These are phyloP conservation scores for Cephus runcator DNA, from an alignment of 2,888 invertebrate species.

Conservation along the genomic window DNA sequence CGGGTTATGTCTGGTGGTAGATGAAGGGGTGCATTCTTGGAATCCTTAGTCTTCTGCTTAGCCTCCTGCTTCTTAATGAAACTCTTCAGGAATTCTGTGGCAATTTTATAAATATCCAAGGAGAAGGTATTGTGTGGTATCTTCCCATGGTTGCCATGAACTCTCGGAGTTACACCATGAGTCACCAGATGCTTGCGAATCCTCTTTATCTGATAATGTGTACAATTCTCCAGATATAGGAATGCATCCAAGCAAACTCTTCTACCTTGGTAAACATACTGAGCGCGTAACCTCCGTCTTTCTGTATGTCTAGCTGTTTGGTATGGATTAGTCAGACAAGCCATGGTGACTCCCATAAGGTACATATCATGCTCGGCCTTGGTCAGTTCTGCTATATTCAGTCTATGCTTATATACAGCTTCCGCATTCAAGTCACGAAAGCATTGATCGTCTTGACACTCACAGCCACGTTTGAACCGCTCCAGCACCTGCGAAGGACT, in stretches of 20 bases:
- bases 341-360: conserved; percentile 87
- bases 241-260: conserved; percentile 83
- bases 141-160: conserved; percentile 84
- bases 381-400: conserved; percentile 82
- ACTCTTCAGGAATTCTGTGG: conserved; percentile 79
- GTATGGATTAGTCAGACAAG: conserved; percentile 78
- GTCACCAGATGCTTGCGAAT: conserved; percentile 83
- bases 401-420: conserved; percentile 78
- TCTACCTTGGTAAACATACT: conserved; percentile 82
- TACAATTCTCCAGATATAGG: conserved; percentile 82
- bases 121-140: conserved; percentile 85
- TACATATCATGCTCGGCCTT: conserved; percentile 88
- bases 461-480: conserved; percentile 78
- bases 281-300: conserved; percentile 77
- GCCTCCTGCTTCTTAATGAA: conserved; percentile 76
- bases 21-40: conserved; percentile 68
- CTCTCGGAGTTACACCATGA: conserved; percentile 81
- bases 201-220: conserved; percentile 81
- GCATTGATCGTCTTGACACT: conserved; percentile 81
- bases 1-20: conserved; percentile 71
- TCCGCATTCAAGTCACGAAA: conserved; percentile 80
- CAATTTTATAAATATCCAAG: conserved; percentile 81
- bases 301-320: conserved; percentile 79
- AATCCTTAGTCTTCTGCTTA: conserved; percentile 68
- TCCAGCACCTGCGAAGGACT: conserved; percentile 77